These are phyloP conservation scores for Apeltes quadracus DNA, from an alignment of 2,113 vertebrate genomes.

Conservation along the genomic window DNA sequence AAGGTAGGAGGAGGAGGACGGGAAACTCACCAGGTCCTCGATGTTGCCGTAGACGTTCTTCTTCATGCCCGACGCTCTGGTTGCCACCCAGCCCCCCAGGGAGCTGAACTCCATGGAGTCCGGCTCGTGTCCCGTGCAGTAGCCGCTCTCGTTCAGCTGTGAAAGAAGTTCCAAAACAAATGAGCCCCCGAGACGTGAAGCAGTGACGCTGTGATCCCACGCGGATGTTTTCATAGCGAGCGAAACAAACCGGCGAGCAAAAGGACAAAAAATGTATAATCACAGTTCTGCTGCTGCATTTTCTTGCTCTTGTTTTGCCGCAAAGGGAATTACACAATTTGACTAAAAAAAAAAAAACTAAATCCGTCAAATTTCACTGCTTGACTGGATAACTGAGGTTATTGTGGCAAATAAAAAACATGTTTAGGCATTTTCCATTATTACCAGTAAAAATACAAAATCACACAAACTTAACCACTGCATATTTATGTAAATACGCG, in stretches of 20 bases:
- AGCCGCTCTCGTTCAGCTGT: conserved; percentile 94
- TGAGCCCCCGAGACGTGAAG: conserved; percentile 32
- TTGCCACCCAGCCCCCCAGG: conserved; percentile 97
- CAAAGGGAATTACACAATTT: conserved; percentile 47
- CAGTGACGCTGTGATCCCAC: conserved; percentile 46
- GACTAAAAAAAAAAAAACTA: conserved; percentile 39
- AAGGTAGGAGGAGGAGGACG: not conserved
- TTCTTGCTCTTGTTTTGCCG: conserved; percentile 38
- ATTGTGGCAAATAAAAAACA: conserved; percentile 22
- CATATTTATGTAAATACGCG: conserved; percentile 6
- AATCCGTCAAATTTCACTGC: not conserved
- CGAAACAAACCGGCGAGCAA: conserved; percentile 33
- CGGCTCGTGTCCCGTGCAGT: conserved; percentile 97
- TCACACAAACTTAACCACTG: not conserved
- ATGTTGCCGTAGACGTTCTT: conserved; percentile 99
- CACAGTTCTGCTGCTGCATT: conserved; percentile 38
- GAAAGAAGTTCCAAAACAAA: conserved; percentile 51
- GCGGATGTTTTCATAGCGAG: conserved; percentile 65
- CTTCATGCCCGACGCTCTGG: conserved; percentile 98
- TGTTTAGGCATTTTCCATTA: not conserved
- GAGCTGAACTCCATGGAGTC: conserved; percentile 99
- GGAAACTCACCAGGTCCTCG: conserved; percentile 90
- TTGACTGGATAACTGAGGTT: conserved; percentile 19
- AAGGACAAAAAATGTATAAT: conserved; percentile 35
- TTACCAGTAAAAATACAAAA: not conserved